These are phyloP conservation scores for Arrhopalites spinosus DNA, from an alignment of 2,888 invertebrate genomes.

Conservation along the genomic window DNA sequence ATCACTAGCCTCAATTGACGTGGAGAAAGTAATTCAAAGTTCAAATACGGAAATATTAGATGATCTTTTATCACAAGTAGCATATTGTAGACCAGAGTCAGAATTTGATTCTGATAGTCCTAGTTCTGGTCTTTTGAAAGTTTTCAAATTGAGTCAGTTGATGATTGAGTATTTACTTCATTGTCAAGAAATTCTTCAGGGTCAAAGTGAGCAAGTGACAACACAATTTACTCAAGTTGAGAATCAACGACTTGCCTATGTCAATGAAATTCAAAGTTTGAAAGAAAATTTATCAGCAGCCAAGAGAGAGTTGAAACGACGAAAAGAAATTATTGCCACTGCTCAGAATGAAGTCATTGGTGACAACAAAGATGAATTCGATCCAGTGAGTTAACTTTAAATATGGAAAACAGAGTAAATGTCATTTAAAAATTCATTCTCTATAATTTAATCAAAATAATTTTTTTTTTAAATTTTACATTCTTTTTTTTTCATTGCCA, in stretches of 20 bases:
- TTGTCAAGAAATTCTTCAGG: slow-evolving; percentile 34
- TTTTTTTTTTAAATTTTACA: neutral
- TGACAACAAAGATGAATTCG: slow-evolving; percentile 48
- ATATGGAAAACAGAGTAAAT: no score
- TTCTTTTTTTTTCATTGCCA: slow-evolving; percentile 29
- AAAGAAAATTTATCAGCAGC: slow-evolving; percentile 42
- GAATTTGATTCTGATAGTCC: slow-evolving; percentile 46
- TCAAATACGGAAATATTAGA: slow-evolving; percentile 40
- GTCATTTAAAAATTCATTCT: no score
- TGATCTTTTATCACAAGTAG: slow-evolving; percentile 45
- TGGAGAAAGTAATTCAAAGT: slow-evolving; percentile 47
- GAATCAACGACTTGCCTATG: slow-evolving; percentile 38
- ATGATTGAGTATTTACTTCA: slow-evolving; percentile 44
- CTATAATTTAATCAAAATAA: neutral
- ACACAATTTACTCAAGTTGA: slow-evolving; percentile 33
- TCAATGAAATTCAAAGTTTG: slow-evolving; percentile 43
- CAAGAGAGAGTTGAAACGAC: slow-evolving; percentile 47
- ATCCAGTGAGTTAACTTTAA: slow-evolving; percentile 47
- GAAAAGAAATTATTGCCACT: slow-evolving; percentile 46
- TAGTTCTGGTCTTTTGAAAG: slow-evolving; percentile 52
- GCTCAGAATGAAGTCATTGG: slow-evolving; percentile 46
- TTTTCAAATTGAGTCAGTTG: slow-evolving; percentile 49
- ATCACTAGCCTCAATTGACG: slow-evolving; percentile 44
- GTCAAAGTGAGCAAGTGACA: slow-evolving; percentile 28
- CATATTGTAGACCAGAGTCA: slow-evolving; percentile 48